Percentiles rank a stretch among this genome's conserved stretches.
Evolutionary conservation across 2,797 vertebrate species (phyloP).

Genomic region (Anguilla megastoma): DNA sequence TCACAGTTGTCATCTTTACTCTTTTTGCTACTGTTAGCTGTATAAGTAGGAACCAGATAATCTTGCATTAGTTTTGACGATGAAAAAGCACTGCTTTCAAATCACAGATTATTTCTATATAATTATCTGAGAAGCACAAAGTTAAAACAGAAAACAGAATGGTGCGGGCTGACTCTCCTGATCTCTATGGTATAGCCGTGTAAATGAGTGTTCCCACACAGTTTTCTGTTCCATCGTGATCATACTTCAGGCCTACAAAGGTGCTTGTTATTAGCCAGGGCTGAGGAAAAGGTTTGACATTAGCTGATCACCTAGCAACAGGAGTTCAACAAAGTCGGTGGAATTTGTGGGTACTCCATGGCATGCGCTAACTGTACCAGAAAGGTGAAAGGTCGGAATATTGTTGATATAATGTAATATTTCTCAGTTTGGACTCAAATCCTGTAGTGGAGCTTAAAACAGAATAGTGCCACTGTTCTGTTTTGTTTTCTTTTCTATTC

Average conservation of each 20-base stretch:
- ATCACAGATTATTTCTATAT: too few relatives aligned
- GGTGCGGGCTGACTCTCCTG: too few relatives aligned
- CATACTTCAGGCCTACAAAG: neutral
- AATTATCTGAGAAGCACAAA: too few relatives aligned
- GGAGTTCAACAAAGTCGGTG: neutral
- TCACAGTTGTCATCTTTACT: neutral
- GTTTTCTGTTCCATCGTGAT: neutral
- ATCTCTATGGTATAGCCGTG: too few relatives aligned
- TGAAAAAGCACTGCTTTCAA: too few relatives aligned
- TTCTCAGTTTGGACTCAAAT: neutral
- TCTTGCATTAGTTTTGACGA: neutral
- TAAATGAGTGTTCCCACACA: too few relatives aligned
- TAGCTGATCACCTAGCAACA: neutral
- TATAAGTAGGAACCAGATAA: neutral
- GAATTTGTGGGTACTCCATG: neutral
- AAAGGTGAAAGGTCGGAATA: slow-evolving; percentile 1
- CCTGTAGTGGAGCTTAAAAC: neutral
- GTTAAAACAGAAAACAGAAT: too few relatives aligned
- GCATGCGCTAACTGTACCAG: neutral
- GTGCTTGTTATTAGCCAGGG: neutral
- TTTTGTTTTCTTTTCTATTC: neutral
- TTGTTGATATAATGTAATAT: neutral
- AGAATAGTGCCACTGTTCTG: neutral
- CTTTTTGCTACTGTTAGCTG: neutral
- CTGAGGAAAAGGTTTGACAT: neutral